Evolutionary conservation across 2,888 invertebrate genomes (phyloP).

Genomic region (Amphiduros pacificus): DNA sequence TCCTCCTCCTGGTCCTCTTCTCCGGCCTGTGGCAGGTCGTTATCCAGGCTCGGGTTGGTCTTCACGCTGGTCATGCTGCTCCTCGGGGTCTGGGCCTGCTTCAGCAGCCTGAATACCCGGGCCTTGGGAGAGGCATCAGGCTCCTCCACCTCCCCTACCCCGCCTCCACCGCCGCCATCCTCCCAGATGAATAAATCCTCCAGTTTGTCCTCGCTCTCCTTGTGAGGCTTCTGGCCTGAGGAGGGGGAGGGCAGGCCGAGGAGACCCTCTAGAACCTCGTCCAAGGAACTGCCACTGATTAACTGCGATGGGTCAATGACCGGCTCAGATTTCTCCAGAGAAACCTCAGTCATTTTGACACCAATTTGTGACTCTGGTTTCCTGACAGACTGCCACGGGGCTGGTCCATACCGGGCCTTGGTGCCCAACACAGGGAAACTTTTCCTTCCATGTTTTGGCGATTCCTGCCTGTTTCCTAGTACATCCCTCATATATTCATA

Average conservation of each 20-base stretch:
- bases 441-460: too few relatives aligned
- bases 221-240: background rate
- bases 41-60: slow-evolving; percentile 1
- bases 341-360: too few relatives aligned
- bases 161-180: too few relatives aligned
- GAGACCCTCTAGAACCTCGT: slow-evolving; percentile 40
- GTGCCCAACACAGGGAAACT: too few relatives aligned
- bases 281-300: slow-evolving; percentile 23
- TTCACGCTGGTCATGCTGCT: slow-evolving; percentile 7
- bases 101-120: slow-evolving; percentile 7
- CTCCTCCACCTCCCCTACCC: background rate
- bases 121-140: slow-evolving; percentile 4
- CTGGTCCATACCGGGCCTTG: too few relatives aligned
- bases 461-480: too few relatives aligned
- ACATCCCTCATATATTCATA: too few relatives aligned
- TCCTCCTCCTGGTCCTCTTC: background rate
- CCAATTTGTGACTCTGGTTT: too few relatives aligned
- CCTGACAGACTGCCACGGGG: too few relatives aligned
- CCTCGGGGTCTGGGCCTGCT: slow-evolving; percentile 3
- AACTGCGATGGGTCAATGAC: too few relatives aligned
- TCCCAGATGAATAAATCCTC: too few relatives aligned
- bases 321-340: too few relatives aligned
- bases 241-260: slow-evolving; percentile 29
- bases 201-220: slow-evolving; percentile 15
- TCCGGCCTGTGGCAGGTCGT: background rate